phyloP scores from a whole-genome alignment of 2,113 vertebrate genomes.

The Phyllostomus hastatus region DNA sequence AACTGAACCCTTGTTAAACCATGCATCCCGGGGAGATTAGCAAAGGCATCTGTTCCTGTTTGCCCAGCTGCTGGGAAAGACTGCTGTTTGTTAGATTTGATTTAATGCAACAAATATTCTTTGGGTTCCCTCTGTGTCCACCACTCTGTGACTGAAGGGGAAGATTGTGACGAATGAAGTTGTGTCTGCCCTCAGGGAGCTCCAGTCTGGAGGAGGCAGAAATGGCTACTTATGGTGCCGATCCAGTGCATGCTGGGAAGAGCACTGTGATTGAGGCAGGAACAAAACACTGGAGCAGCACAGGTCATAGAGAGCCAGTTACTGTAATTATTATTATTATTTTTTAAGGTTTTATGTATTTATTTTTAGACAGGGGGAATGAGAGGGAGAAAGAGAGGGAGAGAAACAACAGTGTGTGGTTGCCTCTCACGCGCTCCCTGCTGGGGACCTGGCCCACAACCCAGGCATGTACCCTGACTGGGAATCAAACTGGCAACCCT shows the following conservation, averaged over 20 bases:
- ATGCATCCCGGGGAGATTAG: not conserved
- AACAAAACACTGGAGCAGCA: not conserved
- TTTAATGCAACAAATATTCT: not conserved
- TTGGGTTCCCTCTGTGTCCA: not conserved
- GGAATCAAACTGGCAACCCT: too few relatives aligned
- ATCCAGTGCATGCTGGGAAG: not conserved
- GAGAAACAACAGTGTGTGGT: too few relatives aligned
- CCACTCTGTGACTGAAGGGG: accelerated
- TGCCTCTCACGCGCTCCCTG: too few relatives aligned
- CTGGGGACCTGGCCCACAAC: too few relatives aligned
- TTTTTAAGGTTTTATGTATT: too few relatives aligned
- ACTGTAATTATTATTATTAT: too few relatives aligned
- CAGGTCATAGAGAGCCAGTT: not conserved
- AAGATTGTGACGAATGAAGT: not conserved
- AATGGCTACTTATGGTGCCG: accelerated
- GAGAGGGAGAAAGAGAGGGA: too few relatives aligned
- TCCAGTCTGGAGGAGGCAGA: not conserved
- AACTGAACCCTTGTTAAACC: not conserved
- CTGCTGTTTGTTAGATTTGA: not conserved
- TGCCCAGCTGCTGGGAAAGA: not conserved
- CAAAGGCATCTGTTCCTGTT: not conserved
- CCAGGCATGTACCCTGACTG: too few relatives aligned
- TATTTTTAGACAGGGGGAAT: too few relatives aligned
- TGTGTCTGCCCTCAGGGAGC: not conserved
- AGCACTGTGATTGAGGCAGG: not conserved